phyloP scores from a whole-genome alignment of 1,140 invertebrate species.

The Habropoda laboriosa region DNA sequence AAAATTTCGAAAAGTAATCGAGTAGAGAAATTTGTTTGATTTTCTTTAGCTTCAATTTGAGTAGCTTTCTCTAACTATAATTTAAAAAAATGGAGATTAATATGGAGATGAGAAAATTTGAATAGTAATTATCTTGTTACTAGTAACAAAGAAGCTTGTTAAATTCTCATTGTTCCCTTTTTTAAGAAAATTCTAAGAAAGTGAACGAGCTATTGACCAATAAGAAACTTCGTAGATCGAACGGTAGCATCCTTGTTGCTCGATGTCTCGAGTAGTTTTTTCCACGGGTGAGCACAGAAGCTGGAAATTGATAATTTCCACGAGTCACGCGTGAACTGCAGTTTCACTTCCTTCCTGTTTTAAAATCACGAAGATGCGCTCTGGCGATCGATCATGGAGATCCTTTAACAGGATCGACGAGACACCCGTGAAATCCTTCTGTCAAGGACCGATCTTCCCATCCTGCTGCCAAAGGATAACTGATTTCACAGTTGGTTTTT shows the following conservation, averaged over 20 bases:
- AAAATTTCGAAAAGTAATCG: too few relatives aligned
- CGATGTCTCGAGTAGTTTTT: not conserved
- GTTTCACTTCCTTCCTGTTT: slow-evolving; percentile 52
- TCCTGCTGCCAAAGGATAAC: slow-evolving; percentile 52
- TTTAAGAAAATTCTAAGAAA: not conserved
- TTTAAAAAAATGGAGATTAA: not conserved
- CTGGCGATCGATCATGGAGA: slow-evolving; percentile 1
- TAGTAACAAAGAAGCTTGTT: not conserved
- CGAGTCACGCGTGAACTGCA: slow-evolving; percentile 8
- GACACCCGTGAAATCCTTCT: slow-evolving; percentile 61
- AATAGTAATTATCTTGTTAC: too few relatives aligned
- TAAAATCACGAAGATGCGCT: not conserved
- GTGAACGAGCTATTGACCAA: not conserved
- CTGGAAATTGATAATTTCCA: slow-evolving; percentile 35
- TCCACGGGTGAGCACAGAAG: not conserved
- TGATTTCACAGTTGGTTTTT: slow-evolving; percentile 70
- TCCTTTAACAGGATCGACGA: slow-evolving; percentile 7
- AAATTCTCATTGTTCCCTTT: not conserved
- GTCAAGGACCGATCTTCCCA: slow-evolving; percentile 37
- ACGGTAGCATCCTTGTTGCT: not conserved
- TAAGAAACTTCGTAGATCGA: not conserved
- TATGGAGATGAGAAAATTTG: too few relatives aligned
- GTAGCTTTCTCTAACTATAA: not conserved
- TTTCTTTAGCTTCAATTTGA: not conserved
- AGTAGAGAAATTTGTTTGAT: too few relatives aligned